Conservation (phyloP, 2,113 vertebrate species). For the Deroptyus accipitrinus region DNA sequence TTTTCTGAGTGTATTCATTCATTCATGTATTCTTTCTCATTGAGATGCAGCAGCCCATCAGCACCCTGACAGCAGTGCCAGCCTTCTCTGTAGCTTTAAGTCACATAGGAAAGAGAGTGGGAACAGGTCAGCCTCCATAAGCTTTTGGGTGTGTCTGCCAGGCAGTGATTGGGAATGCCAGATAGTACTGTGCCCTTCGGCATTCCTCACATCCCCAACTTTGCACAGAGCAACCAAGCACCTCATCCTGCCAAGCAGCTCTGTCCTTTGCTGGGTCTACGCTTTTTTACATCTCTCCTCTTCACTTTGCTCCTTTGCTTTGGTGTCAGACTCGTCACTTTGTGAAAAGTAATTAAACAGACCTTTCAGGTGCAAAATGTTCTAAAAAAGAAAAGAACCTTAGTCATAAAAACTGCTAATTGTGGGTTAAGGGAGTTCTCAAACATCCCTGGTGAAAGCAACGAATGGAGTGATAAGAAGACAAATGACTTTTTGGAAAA, state of each 20-base stretch:
- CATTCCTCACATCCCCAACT: accelerated
- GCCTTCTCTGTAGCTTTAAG: neutral
- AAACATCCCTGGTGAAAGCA: neutral
- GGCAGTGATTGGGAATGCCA: too few species aligned
- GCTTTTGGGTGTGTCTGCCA: neutral
- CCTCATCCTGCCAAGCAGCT: neutral
- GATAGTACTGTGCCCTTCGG: accelerated
- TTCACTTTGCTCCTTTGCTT: neutral
- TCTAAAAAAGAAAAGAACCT: neutral
- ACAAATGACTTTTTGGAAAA: neutral
- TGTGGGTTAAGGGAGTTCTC: neutral
- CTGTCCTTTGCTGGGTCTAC: too few species aligned
- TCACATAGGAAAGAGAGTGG: neutral
- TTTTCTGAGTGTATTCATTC: neutral
- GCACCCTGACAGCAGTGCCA: accelerated
- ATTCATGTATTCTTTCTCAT: too few species aligned
- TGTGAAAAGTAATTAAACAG: constrained; percentile 51
- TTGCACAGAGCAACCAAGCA: neutral
- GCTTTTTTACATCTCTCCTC: neutral
- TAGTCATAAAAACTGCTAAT: neutral
- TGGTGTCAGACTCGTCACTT: neutral
- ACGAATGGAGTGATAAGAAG: neutral
- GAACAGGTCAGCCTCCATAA: neutral
- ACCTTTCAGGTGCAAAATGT: neutral
- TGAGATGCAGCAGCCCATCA: neutral